phyloP scores from a whole-genome alignment of 2,888 invertebrate genomes.

The Junonia oenone region DNA sequence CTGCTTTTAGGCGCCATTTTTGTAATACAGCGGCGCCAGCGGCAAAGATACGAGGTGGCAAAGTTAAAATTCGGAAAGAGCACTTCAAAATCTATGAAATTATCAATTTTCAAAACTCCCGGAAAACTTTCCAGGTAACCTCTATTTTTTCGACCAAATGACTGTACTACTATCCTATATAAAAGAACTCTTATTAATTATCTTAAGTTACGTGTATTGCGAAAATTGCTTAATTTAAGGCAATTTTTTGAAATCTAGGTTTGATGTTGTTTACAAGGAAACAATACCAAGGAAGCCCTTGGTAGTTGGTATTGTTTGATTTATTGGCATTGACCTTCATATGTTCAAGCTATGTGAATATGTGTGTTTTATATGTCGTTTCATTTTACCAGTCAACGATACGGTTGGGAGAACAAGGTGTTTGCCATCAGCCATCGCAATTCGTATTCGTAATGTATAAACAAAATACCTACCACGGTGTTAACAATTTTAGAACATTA shows the following conservation, averaged over 20 bases:
- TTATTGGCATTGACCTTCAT: background rate
- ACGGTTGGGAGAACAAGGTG: conserved; percentile 11
- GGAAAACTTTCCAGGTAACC: too few species aligned
- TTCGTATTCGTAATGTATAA: background rate
- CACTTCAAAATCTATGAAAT: too few species aligned
- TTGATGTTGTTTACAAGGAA: background rate
- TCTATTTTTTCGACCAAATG: too few species aligned
- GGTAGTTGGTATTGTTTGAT: background rate
- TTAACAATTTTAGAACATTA: background rate
- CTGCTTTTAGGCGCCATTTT: too few species aligned
- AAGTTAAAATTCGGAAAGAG: too few species aligned
- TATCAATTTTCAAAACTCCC: too few species aligned
- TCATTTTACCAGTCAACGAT: conserved; percentile 5
- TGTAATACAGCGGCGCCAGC: too few species aligned
- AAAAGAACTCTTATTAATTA: too few species aligned
- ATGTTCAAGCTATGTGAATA: background rate
- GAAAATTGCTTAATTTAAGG: background rate
- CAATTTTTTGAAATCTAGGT: background rate
- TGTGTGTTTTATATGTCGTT: background rate
- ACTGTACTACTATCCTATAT: too few species aligned
- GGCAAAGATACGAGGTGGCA: too few species aligned
- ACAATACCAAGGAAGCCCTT: background rate
- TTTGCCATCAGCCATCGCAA: background rate
- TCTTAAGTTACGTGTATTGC: too few species aligned
- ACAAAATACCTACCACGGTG: background rate